A percentile compares a stretch with the other conserved stretches of the same genome.
Evolutionary conservation across 1,140 invertebrate genomes (phyloP).

Genomic region (Eueides isabella): DNA sequence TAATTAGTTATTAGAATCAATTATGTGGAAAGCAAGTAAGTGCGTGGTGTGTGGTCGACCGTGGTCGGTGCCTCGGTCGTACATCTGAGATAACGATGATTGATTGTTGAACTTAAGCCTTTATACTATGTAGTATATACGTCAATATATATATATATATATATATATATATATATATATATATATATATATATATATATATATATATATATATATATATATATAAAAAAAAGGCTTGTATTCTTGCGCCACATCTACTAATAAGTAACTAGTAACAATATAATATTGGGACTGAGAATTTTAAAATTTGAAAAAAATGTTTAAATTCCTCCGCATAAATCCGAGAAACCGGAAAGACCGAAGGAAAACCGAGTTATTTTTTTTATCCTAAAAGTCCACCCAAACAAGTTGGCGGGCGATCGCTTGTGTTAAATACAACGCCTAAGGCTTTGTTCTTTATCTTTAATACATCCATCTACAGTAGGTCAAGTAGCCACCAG

Average conservation of each 20-base stretch:
- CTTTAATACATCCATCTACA: not conserved
- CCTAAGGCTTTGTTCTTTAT: not conserved
- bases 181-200: too few relatives aligned
- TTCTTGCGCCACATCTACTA: too few relatives aligned
- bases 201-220: too few relatives aligned
- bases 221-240: too few relatives aligned
- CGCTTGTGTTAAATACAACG: not conserved
- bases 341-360: too few relatives aligned
- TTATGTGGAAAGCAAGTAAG: slow-evolving; percentile 15
- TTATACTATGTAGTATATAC: not conserved
- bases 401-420: not conserved
- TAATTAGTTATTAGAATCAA: not conserved
- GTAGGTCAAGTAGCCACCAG: not conserved
- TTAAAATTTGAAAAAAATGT: too few relatives aligned
- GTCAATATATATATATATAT: too few relatives aligned
- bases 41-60: not conserved
- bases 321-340: too few relatives aligned
- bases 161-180: too few relatives aligned
- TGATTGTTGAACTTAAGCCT: not conserved
- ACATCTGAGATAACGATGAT: not conserved
- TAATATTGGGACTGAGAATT: not conserved
- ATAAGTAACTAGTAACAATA: too few relatives aligned
- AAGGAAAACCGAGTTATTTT: too few relatives aligned
- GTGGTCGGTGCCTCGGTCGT: not conserved
- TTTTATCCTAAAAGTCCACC: not conserved